phyloP scores from a whole-genome alignment of 2,797 vertebrate species.

The Hephaestus fuliginosus region DNA sequence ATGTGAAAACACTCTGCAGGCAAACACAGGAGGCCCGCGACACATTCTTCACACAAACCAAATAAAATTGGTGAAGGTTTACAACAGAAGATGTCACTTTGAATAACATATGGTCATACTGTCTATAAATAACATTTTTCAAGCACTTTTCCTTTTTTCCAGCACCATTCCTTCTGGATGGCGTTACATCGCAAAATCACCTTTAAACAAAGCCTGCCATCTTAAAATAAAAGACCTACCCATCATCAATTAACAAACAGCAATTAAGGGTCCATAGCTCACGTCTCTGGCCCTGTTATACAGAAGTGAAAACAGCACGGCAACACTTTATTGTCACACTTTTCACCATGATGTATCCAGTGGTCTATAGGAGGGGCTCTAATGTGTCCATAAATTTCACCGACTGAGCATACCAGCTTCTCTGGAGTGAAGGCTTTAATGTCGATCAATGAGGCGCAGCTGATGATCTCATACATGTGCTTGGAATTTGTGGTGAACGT shows the following conservation, averaged over 20 bases:
- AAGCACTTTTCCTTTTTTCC: neutral
- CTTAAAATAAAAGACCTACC: constrained; percentile 41
- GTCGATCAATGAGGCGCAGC: constrained; percentile 76
- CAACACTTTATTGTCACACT: constrained; percentile 72
- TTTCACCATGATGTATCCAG: constrained; percentile 76
- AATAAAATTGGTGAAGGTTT: constrained; percentile 29
- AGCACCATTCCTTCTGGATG: neutral
- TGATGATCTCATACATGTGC: constrained; percentile 78
- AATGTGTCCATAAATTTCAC: constrained; percentile 81
- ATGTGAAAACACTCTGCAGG: constrained; percentile 45
- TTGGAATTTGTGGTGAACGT: constrained; percentile 44
- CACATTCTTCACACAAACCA: constrained; percentile 25
- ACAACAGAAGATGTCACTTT: constrained; percentile 34
- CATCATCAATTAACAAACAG: constrained; percentile 70
- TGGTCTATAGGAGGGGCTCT: constrained; percentile 66
- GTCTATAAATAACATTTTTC: constrained; percentile 4
- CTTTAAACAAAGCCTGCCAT: constrained; percentile 22
- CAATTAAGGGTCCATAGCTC: constrained; percentile 63
- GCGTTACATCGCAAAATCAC: neutral
- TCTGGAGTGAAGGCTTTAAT: constrained; percentile 78
- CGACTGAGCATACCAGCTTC: constrained; percentile 43
- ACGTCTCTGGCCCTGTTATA: constrained; percentile 34
- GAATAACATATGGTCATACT: constrained; percentile 17
- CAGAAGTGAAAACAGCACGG: constrained; percentile 56
- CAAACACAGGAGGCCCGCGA: constrained; percentile 6